These are phyloP conservation scores for Chaetodon trifascialis DNA, from an alignment of 2,113 vertebrate species.

Conservation along the genomic window DNA sequence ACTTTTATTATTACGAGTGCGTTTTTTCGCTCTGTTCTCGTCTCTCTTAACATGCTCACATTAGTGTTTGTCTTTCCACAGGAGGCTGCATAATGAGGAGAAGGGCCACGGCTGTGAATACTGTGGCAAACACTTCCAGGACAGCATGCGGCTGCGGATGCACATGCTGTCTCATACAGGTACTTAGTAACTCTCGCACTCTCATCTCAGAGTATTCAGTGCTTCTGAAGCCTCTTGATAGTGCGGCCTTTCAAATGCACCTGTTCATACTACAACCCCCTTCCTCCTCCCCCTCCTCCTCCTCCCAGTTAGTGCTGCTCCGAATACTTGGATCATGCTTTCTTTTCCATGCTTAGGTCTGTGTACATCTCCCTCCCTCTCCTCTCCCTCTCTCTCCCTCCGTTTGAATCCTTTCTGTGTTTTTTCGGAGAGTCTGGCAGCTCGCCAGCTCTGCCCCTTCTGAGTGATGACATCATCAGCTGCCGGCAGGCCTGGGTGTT, in stretches of 20 bases:
- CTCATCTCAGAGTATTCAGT: constrained; percentile 51
- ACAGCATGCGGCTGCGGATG: constrained; percentile 98
- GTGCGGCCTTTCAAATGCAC: constrained; percentile 76
- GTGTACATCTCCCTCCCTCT: constrained; percentile 43
- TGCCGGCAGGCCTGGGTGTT: constrained; percentile 99
- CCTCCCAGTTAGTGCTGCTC: constrained; percentile 57
- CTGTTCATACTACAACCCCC: constrained; percentile 65
- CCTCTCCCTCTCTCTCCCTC: constrained; percentile 41
- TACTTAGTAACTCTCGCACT: constrained; percentile 78
- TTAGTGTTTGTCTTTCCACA: constrained; percentile 78
- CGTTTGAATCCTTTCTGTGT: constrained; percentile 73
- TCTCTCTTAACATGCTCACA: constrained; percentile 48
- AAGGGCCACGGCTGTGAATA: constrained; percentile 97
- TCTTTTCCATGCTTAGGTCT: constrained; percentile 63
- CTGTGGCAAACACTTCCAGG: constrained; percentile 98
- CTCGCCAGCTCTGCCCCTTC: constrained; percentile 90
- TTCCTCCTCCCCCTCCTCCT: neutral
- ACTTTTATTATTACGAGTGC: constrained; percentile 55
- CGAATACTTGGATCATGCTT: constrained; percentile 68
- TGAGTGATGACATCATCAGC: constrained; percentile 98
- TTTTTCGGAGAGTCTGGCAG: constrained; percentile 84
- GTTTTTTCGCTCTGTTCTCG: constrained; percentile 9
- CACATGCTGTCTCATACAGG: constrained; percentile 99
- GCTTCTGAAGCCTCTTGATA: constrained; percentile 63
- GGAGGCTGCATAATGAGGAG: constrained; percentile 96